A percentile compares a stretch with the other conserved stretches of the same genome.
Evolutionary conservation across 2,888 invertebrate species (phyloP).

Genomic region (Caenorhabditis sp.): DNA sequence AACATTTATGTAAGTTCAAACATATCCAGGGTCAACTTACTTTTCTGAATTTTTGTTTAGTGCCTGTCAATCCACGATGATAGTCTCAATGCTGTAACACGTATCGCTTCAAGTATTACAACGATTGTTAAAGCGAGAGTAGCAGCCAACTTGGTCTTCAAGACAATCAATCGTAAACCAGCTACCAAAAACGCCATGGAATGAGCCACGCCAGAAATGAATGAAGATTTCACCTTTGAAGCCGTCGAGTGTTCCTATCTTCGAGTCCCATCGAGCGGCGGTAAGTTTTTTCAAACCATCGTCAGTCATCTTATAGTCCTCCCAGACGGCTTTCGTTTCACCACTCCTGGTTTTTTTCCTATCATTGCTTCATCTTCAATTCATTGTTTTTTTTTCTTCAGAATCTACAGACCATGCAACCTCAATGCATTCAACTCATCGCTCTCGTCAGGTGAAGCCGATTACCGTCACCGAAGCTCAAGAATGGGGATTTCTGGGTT

Average conservation of each 20-base stretch:
- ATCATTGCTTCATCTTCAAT: too few relatives aligned
- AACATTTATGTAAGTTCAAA: too few relatives aligned
- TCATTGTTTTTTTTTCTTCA: too few relatives aligned
- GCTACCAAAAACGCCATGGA: neutral
- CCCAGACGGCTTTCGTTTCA: too few relatives aligned
- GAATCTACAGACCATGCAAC: too few relatives aligned
- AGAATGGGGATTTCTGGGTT: too few relatives aligned
- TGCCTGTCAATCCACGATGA: neutral
- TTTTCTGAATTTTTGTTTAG: neutral
- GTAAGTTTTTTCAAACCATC: conserved; percentile 83
- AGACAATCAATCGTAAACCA: conserved; percentile 32
- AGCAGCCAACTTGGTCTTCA: neutral
- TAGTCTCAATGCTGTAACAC: neutral
- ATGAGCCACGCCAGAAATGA: neutral
- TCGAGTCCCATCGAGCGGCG: conserved; percentile 69
- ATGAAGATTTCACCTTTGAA: conserved; percentile 78
- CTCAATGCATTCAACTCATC: too few relatives aligned
- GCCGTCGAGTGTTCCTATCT: conserved; percentile 84
- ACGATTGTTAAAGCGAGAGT: neutral
- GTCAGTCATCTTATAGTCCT: too few relatives aligned
- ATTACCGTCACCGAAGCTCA: too few relatives aligned
- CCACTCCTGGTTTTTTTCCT: too few relatives aligned
- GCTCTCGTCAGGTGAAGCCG: too few relatives aligned
- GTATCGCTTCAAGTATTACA: neutral
- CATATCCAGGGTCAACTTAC: too few relatives aligned